A percentile compares a stretch with the other conserved stretches of the same genome.
Conservation (phyloP, 1,140 invertebrate genomes). For the Zaprionus ornatus region DNA sequence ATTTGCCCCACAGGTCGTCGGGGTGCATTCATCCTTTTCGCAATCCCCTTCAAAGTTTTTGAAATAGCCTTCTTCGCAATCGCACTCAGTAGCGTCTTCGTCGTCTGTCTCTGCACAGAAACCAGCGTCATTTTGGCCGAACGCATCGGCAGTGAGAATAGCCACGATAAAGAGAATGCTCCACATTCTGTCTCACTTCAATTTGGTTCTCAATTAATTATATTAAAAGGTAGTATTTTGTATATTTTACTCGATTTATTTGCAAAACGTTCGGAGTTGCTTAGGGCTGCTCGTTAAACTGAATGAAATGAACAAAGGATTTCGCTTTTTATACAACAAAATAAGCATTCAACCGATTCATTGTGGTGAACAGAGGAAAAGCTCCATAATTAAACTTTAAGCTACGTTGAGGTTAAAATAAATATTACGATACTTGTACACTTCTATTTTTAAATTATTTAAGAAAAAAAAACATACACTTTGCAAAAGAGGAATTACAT, state of each 20-base stretch:
- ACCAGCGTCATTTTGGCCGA: too few relatives aligned
- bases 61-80: too few relatives aligned
- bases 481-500: neutral
- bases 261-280: neutral
- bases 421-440: neutral
- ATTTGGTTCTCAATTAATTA: neutral
- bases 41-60: too few relatives aligned
- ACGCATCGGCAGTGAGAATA: neutral
- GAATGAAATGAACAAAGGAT: neutral
- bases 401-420: neutral
- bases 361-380: neutral
- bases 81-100: too few relatives aligned
- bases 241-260: neutral
- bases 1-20: neutral
- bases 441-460: neutral
- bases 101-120: too few relatives aligned
- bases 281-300: neutral
- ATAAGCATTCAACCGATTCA: neutral
- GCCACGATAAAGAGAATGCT: neutral
- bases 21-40: neutral
- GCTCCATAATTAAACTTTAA: neutral
- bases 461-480: neutral
- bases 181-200: neutral
- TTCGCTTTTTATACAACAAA: neutral
- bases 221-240: neutral